A percentile compares a stretch with the other conserved stretches of the same genome.
phyloP scores from a whole-genome alignment of 2,113 vertebrate species.

The Gadus chalcogrammus region DNA sequence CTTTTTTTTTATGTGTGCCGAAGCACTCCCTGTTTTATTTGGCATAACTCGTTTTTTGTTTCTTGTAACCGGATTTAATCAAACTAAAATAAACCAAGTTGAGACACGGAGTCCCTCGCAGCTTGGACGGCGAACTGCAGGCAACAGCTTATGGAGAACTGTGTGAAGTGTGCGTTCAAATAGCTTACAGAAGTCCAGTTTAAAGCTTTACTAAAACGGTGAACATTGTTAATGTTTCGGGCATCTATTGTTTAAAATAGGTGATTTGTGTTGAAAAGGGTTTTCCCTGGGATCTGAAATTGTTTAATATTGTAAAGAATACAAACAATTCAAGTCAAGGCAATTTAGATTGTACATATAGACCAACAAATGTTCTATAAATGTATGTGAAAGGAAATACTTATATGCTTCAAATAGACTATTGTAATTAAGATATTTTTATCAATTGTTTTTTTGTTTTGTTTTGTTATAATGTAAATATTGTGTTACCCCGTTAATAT shows the following conservation, averaged over 20 bases:
- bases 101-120: too few relatives aligned
- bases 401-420: constrained; percentile 97
- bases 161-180: too few relatives aligned
- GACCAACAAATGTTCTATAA: constrained; percentile 94
- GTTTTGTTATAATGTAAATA: constrained; percentile 88
- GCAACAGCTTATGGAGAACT: too few relatives aligned
- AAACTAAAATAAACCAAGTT: too few relatives aligned
- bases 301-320: constrained; percentile 96
- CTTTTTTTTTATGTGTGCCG: constrained; percentile 41
- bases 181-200: constrained; percentile 48
- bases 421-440: constrained; percentile 99
- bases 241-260: constrained; percentile 99
- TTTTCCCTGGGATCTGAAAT: constrained; percentile 78
- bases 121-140: too few relatives aligned
- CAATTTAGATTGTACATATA: constrained; percentile 95
- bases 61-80: too few relatives aligned
- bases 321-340: constrained; percentile 76
- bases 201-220: constrained; percentile 91
- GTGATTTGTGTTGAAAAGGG: constrained; percentile 89
- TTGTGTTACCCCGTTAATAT: constrained; percentile 75
- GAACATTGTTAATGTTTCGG: constrained; percentile 83
- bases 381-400: constrained; percentile 88
- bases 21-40: constrained; percentile 23
- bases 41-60: constrained; percentile 21
- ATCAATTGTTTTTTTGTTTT: constrained; percentile 79